phyloP scores from a whole-genome alignment of 2,888 invertebrate species.

The Amphipoea oculea region DNA sequence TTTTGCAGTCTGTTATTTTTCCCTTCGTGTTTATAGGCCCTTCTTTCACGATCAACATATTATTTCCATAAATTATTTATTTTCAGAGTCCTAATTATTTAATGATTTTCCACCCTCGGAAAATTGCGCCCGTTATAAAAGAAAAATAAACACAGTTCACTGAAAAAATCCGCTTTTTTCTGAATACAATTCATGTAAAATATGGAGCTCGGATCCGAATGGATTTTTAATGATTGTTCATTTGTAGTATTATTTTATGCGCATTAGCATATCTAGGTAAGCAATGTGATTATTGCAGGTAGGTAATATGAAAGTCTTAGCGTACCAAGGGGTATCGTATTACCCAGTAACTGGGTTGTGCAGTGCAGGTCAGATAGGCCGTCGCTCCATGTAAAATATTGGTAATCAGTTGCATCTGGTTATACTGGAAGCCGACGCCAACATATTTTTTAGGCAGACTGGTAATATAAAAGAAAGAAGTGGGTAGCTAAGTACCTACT shows the following conservation, averaged over 20 bases:
- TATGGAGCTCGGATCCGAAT: constrained; percentile 19
- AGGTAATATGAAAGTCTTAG: neutral
- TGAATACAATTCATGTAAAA: constrained; percentile 28
- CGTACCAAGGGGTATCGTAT: neutral
- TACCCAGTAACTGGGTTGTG: neutral
- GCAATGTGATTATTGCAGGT: neutral
- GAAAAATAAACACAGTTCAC: constrained; percentile 10
- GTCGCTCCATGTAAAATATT: neutral
- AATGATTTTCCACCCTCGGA: constrained; percentile 11
- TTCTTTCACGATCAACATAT: neutral
- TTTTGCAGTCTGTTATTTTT: neutral
- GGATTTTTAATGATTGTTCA: constrained; percentile 40
- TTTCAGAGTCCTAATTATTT: constrained; percentile 10
- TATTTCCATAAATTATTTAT: neutral
- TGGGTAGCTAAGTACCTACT: neutral
- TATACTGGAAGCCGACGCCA: neutral
- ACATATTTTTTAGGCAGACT: neutral
- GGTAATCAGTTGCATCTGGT: neutral
- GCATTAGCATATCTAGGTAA: neutral
- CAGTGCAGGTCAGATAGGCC: neutral
- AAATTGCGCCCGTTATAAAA: neutral
- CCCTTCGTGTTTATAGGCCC: neutral
- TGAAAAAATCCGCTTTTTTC: constrained; percentile 11
- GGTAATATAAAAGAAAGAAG: neutral
- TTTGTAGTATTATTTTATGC: constrained; percentile 15